These are phyloP conservation scores for Okapia johnstoni DNA, from an alignment of 2,113 vertebrate species.

Conservation along the genomic window DNA sequence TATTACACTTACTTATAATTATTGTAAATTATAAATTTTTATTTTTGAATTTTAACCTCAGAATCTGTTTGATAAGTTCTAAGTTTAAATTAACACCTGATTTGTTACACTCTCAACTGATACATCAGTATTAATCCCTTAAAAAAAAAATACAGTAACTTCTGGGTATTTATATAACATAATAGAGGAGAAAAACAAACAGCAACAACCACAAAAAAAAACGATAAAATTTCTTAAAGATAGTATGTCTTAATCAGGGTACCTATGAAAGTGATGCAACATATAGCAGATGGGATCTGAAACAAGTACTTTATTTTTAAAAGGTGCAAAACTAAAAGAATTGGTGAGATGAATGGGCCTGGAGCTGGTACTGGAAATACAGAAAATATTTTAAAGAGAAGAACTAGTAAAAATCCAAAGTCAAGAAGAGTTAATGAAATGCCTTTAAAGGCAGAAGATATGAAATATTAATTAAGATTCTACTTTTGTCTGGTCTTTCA, in stretches of 20 bases:
- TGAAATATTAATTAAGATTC: background rate
- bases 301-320: conserved; percentile 28
- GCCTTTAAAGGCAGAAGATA: background rate
- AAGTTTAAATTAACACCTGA: conserved; percentile 23
- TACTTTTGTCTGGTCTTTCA: conserved; percentile 14
- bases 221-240: background rate
- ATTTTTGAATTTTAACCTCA: background rate
- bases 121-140: background rate
- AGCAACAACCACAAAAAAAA: background rate
- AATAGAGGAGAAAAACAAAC: background rate
- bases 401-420: background rate
- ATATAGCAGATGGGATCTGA: background rate
- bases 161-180: background rate
- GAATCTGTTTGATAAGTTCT: conserved; percentile 18
- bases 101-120: background rate
- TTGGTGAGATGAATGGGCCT: background rate
- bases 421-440: conserved; percentile 8
- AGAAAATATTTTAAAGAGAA: conserved; percentile 21
- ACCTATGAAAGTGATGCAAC: background rate
- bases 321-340: background rate
- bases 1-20: background rate
- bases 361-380: background rate
- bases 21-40: conserved; percentile 18
- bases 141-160: background rate
- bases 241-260: background rate